Percentiles rank a stretch among this genome's conserved stretches.
Evolutionary conservation across 1,140 invertebrate species (phyloP).

Genomic region (Neodiprion pinetum): DNA sequence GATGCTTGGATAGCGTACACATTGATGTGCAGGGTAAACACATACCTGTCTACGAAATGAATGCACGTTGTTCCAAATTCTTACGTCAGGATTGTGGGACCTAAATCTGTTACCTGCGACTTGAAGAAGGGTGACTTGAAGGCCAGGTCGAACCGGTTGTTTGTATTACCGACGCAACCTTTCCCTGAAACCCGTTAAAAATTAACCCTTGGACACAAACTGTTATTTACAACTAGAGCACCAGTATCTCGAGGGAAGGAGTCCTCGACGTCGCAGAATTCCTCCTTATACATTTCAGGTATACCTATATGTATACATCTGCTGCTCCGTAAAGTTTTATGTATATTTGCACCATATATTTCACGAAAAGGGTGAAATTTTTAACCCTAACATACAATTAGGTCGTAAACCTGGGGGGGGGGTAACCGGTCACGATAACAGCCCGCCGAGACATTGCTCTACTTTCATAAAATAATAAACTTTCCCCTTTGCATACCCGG

Average conservation of each 20-base stretch:
- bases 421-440: slow-evolving; percentile 35
- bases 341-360: slow-evolving; percentile 31
- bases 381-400: slow-evolving; percentile 58
- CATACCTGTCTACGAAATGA: too few relatives aligned
- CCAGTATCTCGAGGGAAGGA: too few relatives aligned
- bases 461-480: slow-evolving; percentile 57
- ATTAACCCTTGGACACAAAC: slow-evolving; percentile 40
- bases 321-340: background rate
- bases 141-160: background rate
- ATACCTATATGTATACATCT: background rate
- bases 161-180: slow-evolving; percentile 16
- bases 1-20: too few relatives aligned
- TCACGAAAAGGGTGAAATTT: slow-evolving; percentile 46
- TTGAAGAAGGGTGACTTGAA: background rate
- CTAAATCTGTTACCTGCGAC: background rate
- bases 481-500: background rate
- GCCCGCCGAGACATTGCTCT: slow-evolving; percentile 41
- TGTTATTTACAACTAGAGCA: slow-evolving; percentile 57
- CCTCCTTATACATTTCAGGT: background rate
- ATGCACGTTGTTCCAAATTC: background rate
- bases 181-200: slow-evolving; percentile 27
- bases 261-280: background rate
- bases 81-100: background rate
- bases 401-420: slow-evolving; percentile 43
- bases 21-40: too few relatives aligned